Evolutionary conservation across 1,140 invertebrate species (phyloP), one percentile per base, ranked within the genome.

Genomic region (Palaemon carinicauda): DNA sequence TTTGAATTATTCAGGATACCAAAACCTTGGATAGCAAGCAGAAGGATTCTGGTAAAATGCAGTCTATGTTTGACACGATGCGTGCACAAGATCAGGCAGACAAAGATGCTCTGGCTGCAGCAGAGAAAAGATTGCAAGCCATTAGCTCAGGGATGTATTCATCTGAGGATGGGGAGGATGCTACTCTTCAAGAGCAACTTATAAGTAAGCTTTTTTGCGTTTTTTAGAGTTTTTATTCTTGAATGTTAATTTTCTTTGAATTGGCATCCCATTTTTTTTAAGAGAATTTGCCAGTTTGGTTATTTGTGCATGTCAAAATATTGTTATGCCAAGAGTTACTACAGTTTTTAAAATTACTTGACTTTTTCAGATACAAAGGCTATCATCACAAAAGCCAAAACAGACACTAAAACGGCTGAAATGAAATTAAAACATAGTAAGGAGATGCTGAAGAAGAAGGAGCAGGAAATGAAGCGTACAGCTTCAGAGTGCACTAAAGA

Each of bases 121-220:
- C 97, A 0, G 95, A 98, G 91, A 94, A 95, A 75, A 94, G 94
- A 78, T 96, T 95, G 89, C 95, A 98, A 90, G 96, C 96, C 80
- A 94, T 98, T 10, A 96, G 94, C 91, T 93, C 95, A 29, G 97
- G 97, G 29, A 92, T 96, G 71, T 94, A 97, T 50, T 94, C 95
- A 31, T 95, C 94, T 82, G 95, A 95, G n/a, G 94, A 94, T 89
- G 96, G 97, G 19, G 93, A 95, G 91, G 95, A 95, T 82, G 94
- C 95, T n/a, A 97, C 97, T 7, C 92, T 98, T 24, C 95, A 97
- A 91, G 96, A 98, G 89, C 97, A 98, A 91, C 92, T 98, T 1
- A 97, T 97, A 90, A 94, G 95, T 96, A 91, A 89, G 91, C 91
- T 41, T 52, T 27, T 24, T 19, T 17, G 14, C 9, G 19, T 29